phyloP scores from a whole-genome alignment of 2,113 vertebrate species.

The Triplophysa tibetana region DNA sequence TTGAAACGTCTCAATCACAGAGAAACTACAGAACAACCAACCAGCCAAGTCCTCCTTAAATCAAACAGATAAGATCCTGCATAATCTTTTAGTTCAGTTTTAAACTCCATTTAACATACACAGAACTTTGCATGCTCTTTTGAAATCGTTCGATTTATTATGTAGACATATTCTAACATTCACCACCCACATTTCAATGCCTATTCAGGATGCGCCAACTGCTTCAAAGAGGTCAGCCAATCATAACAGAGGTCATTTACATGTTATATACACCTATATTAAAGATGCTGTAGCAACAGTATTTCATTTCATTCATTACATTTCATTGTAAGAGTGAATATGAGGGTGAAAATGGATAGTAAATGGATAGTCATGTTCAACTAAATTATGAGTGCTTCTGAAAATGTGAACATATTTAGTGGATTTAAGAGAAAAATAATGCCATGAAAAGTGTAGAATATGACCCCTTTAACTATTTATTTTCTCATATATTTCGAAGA shows the following conservation, averaged over 20 bases:
- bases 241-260: constrained; percentile 6
- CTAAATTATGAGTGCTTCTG: not conserved
- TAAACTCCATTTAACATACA: not conserved
- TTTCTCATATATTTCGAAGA: no score
- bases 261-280: not conserved
- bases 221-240: not conserved
- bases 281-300: not conserved
- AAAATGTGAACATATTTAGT: not conserved
- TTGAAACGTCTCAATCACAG: constrained; percentile 59
- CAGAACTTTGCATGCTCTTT: not conserved
- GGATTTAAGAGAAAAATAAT: not conserved
- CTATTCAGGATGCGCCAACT: not conserved
- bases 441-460: no score
- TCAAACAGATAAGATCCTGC: constrained; percentile 1
- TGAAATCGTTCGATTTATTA: no score
- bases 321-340: not conserved
- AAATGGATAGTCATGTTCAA: no score
- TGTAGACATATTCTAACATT: no score
- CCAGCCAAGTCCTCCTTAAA: constrained; percentile 40
- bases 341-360: not conserved
- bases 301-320: no score
- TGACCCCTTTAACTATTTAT: no score
- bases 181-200: no score
- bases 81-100: constrained; percentile 6
- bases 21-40: constrained; percentile 53